Evolutionary conservation across 2,888 invertebrate species (phyloP), one percentile per base, ranked within the genome.

Genomic region (Epirrhoe alternata): DNA sequence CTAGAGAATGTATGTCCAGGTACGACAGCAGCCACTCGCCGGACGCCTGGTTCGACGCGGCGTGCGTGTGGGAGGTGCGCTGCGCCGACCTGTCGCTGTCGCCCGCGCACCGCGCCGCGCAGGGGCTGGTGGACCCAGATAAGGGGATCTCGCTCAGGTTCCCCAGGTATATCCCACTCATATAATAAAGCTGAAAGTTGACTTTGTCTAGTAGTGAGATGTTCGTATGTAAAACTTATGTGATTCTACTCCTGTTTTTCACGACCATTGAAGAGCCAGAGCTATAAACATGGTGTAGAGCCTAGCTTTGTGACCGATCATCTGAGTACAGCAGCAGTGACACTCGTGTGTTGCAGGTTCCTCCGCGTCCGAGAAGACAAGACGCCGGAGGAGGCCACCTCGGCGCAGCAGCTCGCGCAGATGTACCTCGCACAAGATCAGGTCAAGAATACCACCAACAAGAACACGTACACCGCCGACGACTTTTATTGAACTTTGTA

Each of bases 11-110:
- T 47, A 54, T 14, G 5, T 49, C 7, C 45, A 68, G 68, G 0
- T 68, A 94, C 86, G 98, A 98, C 86, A 74, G 87, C 0, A 90
- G 94, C 6, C 95, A 96, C 76, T 92, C 94, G 77, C 97, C 98
- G 0, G 98, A 99, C 93, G 97, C 96, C 81, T 99, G 99, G 98
- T 96, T 99, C 85, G 95, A 96, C 73, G 95, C 98, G 4, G 95
- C 95, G 14, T 95, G 96, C 87, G 98, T 99, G 64, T 99, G 98
- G 98, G 99, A 99, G 94, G 95, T 99, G 62, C 98, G 99, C 86
- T 98, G 98, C 86, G 99, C 99, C 0, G 99, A 99, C 94, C 94
- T 99, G 65, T 99, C 99, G 6, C 94, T 99, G 55, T 99, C 99
- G 38, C 99, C 99, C 14, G 96, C 97, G 57, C 98, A 99, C 88